These are phyloP conservation scores for Alexandromys fortis DNA, from an alignment of 2,113 vertebrate genomes.

Conservation along the genomic window DNA sequence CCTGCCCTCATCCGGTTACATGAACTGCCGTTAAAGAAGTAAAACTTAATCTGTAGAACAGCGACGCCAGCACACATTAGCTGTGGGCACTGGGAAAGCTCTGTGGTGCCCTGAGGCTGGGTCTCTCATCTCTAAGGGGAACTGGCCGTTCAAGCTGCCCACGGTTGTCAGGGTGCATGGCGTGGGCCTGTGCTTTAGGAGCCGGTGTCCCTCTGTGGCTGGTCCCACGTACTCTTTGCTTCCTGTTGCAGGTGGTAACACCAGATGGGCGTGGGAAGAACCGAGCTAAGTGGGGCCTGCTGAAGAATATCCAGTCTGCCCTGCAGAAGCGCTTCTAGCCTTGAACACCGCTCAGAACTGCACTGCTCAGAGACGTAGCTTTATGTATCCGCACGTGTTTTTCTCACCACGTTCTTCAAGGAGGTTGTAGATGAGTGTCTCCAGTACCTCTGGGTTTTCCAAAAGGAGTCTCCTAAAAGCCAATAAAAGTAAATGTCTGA, in stretches of 20 bases:
- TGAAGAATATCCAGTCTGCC: constrained; percentile 78
- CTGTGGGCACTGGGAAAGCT: background rate
- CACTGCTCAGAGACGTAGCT: background rate
- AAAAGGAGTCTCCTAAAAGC: constrained; percentile 41
- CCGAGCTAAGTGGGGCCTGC: constrained; percentile 76
- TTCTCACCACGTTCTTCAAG: constrained; percentile 60
- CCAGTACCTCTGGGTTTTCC: constrained; percentile 30
- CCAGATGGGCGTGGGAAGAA: constrained; percentile 70
- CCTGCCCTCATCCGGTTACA: background rate
- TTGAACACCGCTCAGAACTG: background rate
- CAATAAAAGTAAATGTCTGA: constrained; percentile 70
- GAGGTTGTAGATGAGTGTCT: constrained; percentile 17
- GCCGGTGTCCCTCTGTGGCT: background rate
- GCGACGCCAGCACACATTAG: background rate
- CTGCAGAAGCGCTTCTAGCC: constrained; percentile 73
- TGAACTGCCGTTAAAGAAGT: background rate
- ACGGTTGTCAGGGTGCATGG: background rate
- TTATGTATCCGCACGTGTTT: constrained; percentile 45
- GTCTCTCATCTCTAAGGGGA: background rate
- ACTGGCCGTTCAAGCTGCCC: background rate
- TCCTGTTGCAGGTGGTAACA: constrained; percentile 79
- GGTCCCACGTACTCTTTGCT: constrained; percentile 30
- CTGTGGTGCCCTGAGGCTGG: background rate
- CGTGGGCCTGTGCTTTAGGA: background rate
- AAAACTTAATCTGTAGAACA: background rate